A percentile compares a stretch with the other conserved stretches of the same genome.
Conservation (phyloP, 2,797 vertebrate genomes). For the Sylvia borin region DNA sequence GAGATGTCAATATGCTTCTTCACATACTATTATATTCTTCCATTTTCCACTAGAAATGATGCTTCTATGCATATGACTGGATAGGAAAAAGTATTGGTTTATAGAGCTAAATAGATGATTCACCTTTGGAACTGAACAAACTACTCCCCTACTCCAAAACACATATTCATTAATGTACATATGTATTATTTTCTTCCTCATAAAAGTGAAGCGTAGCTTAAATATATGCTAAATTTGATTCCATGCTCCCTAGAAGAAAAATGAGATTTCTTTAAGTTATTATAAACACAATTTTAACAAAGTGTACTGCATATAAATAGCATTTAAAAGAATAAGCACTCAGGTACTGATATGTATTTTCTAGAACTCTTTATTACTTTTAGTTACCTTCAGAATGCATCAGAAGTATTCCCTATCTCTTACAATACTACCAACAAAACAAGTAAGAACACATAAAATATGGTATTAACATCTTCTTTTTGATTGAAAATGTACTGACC, state of each 20-base stretch:
- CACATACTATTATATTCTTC: neutral
- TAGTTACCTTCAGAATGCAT: neutral
- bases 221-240: conserved; percentile 11
- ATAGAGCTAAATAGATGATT: neutral
- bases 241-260: neutral
- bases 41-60: neutral
- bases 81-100: neutral
- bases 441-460: neutral
- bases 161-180: neutral
- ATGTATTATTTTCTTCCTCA: neutral
- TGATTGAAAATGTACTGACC: neutral
- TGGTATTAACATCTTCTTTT: neutral
- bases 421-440: neutral
- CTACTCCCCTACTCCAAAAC: neutral
- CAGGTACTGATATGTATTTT: neutral
- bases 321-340: neutral
- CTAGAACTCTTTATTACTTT: neutral
- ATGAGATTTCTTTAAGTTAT: neutral
- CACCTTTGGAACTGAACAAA: neutral
- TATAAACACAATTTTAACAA: neutral
- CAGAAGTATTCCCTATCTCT: neutral
- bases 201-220: conserved; percentile 1
- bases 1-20: neutral
- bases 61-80: neutral
- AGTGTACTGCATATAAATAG: neutral